These are phyloP conservation scores for Caenorhabditis sulstoni DNA, from an alignment of 2,888 invertebrate genomes.

Conservation along the genomic window DNA sequence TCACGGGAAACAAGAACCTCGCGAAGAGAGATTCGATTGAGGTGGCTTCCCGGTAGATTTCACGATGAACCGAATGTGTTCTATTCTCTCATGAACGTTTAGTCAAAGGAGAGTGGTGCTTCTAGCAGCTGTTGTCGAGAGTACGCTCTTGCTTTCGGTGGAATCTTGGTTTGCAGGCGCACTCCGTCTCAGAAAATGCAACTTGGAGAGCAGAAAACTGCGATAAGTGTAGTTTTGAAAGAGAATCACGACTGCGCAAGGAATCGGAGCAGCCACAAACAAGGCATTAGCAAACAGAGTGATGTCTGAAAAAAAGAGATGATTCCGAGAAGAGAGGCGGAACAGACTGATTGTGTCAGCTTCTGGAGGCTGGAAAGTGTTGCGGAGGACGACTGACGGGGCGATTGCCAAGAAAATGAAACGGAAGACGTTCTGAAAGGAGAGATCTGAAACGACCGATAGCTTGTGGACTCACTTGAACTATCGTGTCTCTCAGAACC, in stretches of 20 bases:
- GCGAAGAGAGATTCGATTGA: background rate
- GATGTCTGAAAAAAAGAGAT: constrained; percentile 1
- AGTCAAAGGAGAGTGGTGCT: constrained; percentile 5
- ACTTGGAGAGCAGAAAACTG: constrained; percentile 7
- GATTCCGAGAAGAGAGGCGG: background rate
- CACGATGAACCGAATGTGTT: background rate
- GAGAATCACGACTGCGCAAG: constrained; percentile 32
- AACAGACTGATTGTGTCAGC: constrained; percentile 21
- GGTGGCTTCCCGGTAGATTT: background rate
- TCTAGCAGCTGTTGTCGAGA: background rate
- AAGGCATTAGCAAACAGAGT: constrained; percentile 32
- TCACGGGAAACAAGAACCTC: background rate
- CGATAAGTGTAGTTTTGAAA: constrained; percentile 25
- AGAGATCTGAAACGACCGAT: too few species aligned
- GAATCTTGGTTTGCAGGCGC: constrained; percentile 1
- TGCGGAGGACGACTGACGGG: constrained; percentile 26
- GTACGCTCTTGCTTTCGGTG: background rate
- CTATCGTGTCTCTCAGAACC: constrained; percentile 36
- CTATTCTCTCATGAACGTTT: background rate
- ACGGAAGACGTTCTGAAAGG: constrained; percentile 21
- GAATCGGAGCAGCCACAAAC: constrained; percentile 37
- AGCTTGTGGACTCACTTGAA: constrained; percentile 31
- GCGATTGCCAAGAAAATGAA: constrained; percentile 27
- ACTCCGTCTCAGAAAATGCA: background rate
- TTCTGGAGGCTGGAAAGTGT: constrained; percentile 29